Percentiles rank a stretch among this genome's conserved stretches.
Conservation (phyloP, 2,888 invertebrate species). For the Dolichopus griseipennis region DNA sequence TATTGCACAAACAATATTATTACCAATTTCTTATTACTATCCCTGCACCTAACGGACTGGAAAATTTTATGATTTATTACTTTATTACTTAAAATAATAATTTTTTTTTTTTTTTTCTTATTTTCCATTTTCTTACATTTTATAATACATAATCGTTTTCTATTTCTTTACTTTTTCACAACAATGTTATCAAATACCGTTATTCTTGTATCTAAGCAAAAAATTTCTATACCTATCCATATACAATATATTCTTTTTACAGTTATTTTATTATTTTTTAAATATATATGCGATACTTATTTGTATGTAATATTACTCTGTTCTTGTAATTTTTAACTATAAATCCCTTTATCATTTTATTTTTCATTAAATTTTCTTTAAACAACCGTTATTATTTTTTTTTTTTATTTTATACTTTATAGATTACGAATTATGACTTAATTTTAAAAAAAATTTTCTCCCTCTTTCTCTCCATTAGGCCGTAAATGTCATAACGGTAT, state of each 20-base stretch:
- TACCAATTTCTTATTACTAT: conserved; percentile 1
- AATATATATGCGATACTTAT: too few relatives aligned
- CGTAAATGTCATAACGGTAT: background rate
- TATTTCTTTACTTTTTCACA: background rate
- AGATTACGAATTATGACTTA: background rate
- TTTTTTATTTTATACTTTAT: background rate
- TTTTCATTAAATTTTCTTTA: background rate
- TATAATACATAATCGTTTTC: background rate
- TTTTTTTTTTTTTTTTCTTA: background rate
- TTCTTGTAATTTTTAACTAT: background rate
- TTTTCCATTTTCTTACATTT: background rate
- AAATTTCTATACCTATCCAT: too few relatives aligned
- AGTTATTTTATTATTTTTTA: too few relatives aligned
- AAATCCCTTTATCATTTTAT: conserved; percentile 1
- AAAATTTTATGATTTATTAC: conserved; percentile 6
- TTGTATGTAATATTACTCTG: background rate
- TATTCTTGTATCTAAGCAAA: background rate
- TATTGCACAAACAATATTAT: background rate
- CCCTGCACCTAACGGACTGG: background rate
- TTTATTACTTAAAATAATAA: conserved; percentile 1
- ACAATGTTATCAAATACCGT: background rate
- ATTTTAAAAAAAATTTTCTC: background rate
- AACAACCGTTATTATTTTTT: background rate
- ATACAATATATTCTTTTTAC: too few relatives aligned
- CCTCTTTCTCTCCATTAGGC: background rate